Evolutionary conservation across 2,797 vertebrate genomes (phyloP).

Genomic region (Anolis apletophallus): DNA sequence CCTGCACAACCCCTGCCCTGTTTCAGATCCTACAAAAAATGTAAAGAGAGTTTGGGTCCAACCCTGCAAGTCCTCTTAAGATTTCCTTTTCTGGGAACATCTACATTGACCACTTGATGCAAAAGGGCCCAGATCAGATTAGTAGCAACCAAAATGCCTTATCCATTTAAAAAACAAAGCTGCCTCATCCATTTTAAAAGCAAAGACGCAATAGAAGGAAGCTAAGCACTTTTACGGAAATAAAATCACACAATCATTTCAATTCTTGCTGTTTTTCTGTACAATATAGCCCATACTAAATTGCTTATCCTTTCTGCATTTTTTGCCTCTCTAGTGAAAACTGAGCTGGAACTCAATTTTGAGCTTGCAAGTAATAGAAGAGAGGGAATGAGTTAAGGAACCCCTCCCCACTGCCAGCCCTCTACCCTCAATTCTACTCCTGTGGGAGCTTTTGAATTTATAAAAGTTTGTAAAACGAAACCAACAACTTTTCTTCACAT

Average conservation of each 20-base stretch:
- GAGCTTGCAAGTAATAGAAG: background rate
- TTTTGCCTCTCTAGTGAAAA: background rate
- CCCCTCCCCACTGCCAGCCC: background rate
- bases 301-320: background rate
- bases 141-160: too few species aligned
- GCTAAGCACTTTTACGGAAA: background rate
- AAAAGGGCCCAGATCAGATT: too few species aligned
- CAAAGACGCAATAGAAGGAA: background rate
- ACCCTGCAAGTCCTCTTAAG: background rate
- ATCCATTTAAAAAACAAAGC: background rate
- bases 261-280: background rate
- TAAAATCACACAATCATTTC: background rate
- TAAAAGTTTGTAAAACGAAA: background rate
- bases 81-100: background rate
- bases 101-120: too few species aligned
- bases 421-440: background rate
- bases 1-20: background rate
- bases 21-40: background rate
- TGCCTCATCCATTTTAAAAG: background rate
- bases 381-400: background rate
- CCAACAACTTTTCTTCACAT: slow-evolving; percentile 18
- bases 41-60: background rate
- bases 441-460: background rate
- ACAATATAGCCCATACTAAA: background rate
- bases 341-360: background rate